These are phyloP conservation scores for Hypolimnas misippus DNA, from an alignment of 2,888 invertebrate genomes.

Conservation along the genomic window DNA sequence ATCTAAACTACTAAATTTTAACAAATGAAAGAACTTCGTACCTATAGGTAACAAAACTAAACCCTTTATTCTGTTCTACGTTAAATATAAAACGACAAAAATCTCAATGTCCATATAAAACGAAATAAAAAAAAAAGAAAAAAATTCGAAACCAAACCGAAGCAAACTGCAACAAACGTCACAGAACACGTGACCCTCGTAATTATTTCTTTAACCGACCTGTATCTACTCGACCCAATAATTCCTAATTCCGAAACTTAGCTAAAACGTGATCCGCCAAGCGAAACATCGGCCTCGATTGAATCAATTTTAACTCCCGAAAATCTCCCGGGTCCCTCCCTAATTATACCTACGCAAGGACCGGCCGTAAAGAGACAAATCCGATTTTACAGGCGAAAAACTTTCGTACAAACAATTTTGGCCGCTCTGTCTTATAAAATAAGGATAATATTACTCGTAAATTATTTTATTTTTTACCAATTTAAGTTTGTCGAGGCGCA, in stretches of 20 bases:
- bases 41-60: too few species aligned
- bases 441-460: constrained; percentile 31
- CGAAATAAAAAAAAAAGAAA: neutral
- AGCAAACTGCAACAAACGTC: neutral
- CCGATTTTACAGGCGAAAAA: constrained; percentile 48
- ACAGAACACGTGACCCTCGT: constrained; percentile 19
- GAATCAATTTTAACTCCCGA: constrained; percentile 80
- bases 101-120: too few species aligned
- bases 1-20: too few species aligned
- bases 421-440: constrained; percentile 40
- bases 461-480: constrained; percentile 31
- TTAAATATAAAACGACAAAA: too few species aligned
- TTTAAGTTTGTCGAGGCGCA: constrained; percentile 67
- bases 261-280: constrained; percentile 54
- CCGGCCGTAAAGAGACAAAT: constrained; percentile 70
- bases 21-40: too few species aligned
- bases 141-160: neutral
- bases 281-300: constrained; percentile 78
- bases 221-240: constrained; percentile 57
- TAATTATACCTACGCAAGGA: constrained; percentile 81
- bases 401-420: constrained; percentile 43
- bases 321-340: constrained; percentile 78
- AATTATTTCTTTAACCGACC: constrained; percentile 42
- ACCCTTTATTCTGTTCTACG: too few species aligned
- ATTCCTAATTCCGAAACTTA: constrained; percentile 64